Percentiles rank a stretch among this genome's conserved stretches.
Conservation (phyloP, 2,113 vertebrate genomes). For the Otus sunia region DNA sequence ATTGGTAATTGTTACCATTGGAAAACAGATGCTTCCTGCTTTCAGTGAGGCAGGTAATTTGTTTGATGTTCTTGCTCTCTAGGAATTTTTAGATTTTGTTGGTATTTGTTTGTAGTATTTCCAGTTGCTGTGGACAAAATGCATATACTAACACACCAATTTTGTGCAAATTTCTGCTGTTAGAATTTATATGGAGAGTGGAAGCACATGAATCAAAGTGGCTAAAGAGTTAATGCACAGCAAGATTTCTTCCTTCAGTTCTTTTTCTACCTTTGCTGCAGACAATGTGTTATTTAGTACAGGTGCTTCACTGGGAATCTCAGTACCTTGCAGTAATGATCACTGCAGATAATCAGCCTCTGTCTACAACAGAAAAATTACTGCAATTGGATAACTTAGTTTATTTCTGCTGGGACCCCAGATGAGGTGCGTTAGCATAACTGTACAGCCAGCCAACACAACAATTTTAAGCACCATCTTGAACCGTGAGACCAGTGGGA, state of each 20-base stretch:
- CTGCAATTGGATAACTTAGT: background rate
- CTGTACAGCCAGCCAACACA: background rate
- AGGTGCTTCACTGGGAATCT: background rate
- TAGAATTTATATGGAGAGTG: background rate
- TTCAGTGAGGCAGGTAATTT: background rate
- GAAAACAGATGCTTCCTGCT: background rate
- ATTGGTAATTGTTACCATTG: background rate
- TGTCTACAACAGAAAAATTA: background rate
- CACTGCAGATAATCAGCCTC: constrained; percentile 30
- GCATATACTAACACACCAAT: background rate
- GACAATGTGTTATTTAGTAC: background rate
- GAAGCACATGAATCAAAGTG: background rate
- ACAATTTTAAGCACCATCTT: background rate
- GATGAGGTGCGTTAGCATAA: background rate
- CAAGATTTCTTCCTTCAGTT: background rate
- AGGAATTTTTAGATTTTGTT: background rate
- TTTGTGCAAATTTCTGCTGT: background rate
- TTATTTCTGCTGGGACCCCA: background rate
- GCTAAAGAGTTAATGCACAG: background rate
- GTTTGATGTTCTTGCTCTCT: background rate
- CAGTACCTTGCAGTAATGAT: background rate
- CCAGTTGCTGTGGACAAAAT: background rate
- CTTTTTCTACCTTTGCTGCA: background rate
- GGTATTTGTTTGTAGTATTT: background rate
- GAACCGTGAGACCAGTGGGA: background rate